Evolutionary conservation across 2,113 vertebrate species (phyloP).

Genomic region (Callorhinus ursinus): DNA sequence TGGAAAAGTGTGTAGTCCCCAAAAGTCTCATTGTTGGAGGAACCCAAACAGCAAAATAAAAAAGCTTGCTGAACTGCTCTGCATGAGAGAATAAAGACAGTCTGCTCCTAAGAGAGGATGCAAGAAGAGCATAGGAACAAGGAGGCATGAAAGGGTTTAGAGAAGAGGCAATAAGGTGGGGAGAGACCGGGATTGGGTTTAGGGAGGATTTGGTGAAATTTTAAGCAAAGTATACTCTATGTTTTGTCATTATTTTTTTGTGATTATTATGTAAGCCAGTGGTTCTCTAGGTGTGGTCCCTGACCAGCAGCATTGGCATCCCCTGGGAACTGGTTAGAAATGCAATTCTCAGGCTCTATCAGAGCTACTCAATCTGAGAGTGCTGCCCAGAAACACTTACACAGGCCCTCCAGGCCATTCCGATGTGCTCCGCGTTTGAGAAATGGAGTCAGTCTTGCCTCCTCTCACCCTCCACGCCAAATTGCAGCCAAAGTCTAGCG

Average conservation of each 20-base stretch:
- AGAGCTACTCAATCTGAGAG: not conserved
- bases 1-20: not conserved
- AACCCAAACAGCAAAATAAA: not conserved
- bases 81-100: not conserved
- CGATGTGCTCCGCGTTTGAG: not conserved
- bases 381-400: no score
- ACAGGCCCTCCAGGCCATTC: no score
- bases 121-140: not conserved
- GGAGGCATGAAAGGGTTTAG: not conserved
- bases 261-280: not conserved
- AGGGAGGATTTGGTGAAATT: not conserved
- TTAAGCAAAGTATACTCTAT: not conserved
- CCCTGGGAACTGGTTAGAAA: not conserved
- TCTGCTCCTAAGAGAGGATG: not conserved
- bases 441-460: not conserved
- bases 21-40: not conserved
- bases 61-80: not conserved
- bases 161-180: not conserved
- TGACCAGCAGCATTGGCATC: not conserved
- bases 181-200: not conserved
- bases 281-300: not conserved
- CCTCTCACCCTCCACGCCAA: not conserved
- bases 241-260: not conserved
- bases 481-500: not conserved
- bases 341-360: not conserved